These are phyloP conservation scores for Seladonia tumulorum DNA, from an alignment of 2,888 invertebrate species.

Conservation along the genomic window DNA sequence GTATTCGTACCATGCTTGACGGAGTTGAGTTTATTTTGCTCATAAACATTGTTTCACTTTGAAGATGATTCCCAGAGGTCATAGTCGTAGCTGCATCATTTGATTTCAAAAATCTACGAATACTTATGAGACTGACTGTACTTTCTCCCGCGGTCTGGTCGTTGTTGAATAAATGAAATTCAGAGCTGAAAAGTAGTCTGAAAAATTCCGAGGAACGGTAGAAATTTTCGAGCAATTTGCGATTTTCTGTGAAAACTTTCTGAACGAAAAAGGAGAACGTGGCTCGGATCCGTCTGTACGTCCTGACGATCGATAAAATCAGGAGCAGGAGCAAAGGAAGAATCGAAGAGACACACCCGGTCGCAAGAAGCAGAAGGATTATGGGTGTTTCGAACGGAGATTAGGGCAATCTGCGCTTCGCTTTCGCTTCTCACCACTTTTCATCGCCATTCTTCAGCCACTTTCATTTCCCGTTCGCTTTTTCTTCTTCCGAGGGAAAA, in stretches of 20 bases:
- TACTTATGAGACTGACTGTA: too few species aligned
- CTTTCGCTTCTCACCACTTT: background rate
- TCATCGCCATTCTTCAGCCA: background rate
- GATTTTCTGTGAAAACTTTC: background rate
- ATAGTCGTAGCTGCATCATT: too few species aligned
- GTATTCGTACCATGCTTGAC: too few species aligned
- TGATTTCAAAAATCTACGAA: too few species aligned
- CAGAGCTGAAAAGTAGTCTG: background rate
- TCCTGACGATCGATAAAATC: background rate
- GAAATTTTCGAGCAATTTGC: background rate
- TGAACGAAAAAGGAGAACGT: background rate
- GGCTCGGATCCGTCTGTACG: background rate
- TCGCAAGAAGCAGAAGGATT: background rate
- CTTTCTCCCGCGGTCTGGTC: background rate
- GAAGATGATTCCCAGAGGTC: too few species aligned
- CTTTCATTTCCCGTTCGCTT: background rate
- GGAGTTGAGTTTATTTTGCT: too few species aligned
- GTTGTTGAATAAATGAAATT: background rate
- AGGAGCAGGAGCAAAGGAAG: background rate
- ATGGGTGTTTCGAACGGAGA: background rate
- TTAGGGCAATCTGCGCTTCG: slow-evolving; percentile 1
- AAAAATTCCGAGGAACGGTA: too few species aligned
- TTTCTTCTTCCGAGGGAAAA: background rate
- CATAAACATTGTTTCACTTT: too few species aligned
- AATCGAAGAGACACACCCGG: background rate